These are phyloP conservation scores for Thymallus thymallus DNA, from an alignment of 2,113 vertebrate genomes.

Conservation along the genomic window DNA sequence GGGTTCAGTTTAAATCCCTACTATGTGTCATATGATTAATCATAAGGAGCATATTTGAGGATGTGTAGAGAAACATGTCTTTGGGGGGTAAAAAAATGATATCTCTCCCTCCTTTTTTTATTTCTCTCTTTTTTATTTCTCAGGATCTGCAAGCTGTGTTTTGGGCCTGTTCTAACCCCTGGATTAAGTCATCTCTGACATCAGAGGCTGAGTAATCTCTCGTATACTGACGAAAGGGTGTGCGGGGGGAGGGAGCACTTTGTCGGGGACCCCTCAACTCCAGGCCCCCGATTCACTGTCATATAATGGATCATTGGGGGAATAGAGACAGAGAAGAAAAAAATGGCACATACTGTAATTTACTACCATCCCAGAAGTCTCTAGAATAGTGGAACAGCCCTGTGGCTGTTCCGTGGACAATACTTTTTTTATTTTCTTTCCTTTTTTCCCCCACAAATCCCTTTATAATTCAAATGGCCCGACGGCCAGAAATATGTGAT, in stretches of 20 bases:
- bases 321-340: constrained; percentile 57
- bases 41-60: background rate
- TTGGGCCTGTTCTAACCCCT: constrained; percentile 42
- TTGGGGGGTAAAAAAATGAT: constrained; percentile 36
- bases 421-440: constrained; percentile 28
- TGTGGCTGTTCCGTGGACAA: constrained; percentile 26
- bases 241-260: background rate
- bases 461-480: constrained; percentile 55
- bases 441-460: constrained; percentile 36
- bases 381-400: constrained; percentile 59
- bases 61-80: constrained; percentile 41
- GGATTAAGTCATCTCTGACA: constrained; percentile 71
- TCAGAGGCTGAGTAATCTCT: constrained; percentile 56
- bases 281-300: constrained; percentile 69
- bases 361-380: constrained; percentile 66
- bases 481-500: constrained; percentile 47
- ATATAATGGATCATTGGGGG: constrained; percentile 73
- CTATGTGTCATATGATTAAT: constrained; percentile 14
- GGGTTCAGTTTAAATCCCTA: constrained; percentile 1
- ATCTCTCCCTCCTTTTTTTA: constrained; percentile 15
- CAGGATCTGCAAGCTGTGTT: constrained; percentile 41
- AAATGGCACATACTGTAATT: constrained; percentile 57
- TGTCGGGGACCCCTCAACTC: constrained; percentile 55
- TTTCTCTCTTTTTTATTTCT: constrained; percentile 27
- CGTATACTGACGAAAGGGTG: constrained; percentile 52